Base-by-base conservation (phyloP, 2,113 vertebrate species). In the Phycodurus eques region DNA sequence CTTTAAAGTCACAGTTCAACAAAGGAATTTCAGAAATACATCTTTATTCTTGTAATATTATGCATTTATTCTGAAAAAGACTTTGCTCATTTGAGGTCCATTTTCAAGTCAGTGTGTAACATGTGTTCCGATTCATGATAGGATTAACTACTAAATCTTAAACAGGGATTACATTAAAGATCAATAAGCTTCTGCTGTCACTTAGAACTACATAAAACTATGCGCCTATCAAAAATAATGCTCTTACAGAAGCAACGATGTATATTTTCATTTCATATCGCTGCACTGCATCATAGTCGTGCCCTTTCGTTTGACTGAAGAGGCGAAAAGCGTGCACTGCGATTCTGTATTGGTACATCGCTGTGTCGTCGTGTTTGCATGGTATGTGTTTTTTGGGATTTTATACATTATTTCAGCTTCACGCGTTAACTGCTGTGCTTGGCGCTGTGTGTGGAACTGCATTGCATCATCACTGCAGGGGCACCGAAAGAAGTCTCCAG, bases 71-170 rank as follows among this genome's bases (percentile, higher is more conserved):
- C 56, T 27, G 4, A 0, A 31, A 27, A 27, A 27, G 27, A 27
- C 27, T 27, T 27, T 27, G 31, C 85, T 68, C 5, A 10, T 47
- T 22, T 47, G 22, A 27, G 22, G n/a, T 47, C 42, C 8, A 8
- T 15, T 47, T 27, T 15, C 8, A 17, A 27, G 2, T 10, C 44
- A 22, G 9, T 57, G 9, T 57, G 22, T 15, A 67, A 60, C 51
- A 19, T 1, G 51, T 27, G 17, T 27, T 72, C 49, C 31, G 61
- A 61, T 49, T 46, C 17, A 72, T 66, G 44, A 68, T 2, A 33
- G 68, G 75, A 85, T 82, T 78, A 82, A 70, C 33, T 47, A 42
- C 10, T 44, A 53, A 33, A 60, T 35, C 44, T 49, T n/a, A 15
- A 22, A 15, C n/a, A 31, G 14, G 76, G 76, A 68, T 80, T 78